Evolutionary conservation across 2,888 invertebrate genomes (phyloP), one percentile per base, ranked within the genome.

Genomic region (Dasysyrphus albostriatus): DNA sequence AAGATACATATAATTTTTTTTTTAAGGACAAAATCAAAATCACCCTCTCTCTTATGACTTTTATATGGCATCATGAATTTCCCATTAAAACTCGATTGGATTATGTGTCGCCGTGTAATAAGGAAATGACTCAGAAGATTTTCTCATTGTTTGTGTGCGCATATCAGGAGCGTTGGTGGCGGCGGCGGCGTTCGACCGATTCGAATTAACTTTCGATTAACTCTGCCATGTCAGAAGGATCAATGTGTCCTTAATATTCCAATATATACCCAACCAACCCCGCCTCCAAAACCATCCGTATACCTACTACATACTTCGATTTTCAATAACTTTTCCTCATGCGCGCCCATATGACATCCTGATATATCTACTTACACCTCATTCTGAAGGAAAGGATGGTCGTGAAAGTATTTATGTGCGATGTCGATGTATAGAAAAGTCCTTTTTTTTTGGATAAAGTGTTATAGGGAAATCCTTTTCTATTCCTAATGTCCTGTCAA

Each of bases 121-220:
- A 78, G 88, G 80, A 83, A 83, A 83, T 88, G 88, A 88, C 78
- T 88, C 88, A 81, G 81, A 88, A 88, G 73, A 88, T 84, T 83
- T 80, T 78, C 54, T 39, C 88, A 83, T 87, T 87, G 87, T 83
- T 83, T 83, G 87, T 75, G 67, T 32, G 73, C 47, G 78, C 59
- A 87, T 79, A 67, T 49, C 49, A 32, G 42, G 19, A 42, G 14
- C 14, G 14, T 10, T 5, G 9, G 10, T 2, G 2, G 10, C 10
- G 34, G 6, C 37, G 32, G 16, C 9, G 12, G 82, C 77, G 83
- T 87, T 88, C 88, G 82, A 90, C 89, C 90, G 91, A 91, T 91
- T 90, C 91, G 91, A 91, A 91, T 91, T 91, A 92, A 91, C 92
- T 92, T 92, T 90, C 91, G 91, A 91, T 91, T 91, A 91, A 91